Conservation (phyloP, 2,113 vertebrate species). For the Cercopithecus mona region DNA sequence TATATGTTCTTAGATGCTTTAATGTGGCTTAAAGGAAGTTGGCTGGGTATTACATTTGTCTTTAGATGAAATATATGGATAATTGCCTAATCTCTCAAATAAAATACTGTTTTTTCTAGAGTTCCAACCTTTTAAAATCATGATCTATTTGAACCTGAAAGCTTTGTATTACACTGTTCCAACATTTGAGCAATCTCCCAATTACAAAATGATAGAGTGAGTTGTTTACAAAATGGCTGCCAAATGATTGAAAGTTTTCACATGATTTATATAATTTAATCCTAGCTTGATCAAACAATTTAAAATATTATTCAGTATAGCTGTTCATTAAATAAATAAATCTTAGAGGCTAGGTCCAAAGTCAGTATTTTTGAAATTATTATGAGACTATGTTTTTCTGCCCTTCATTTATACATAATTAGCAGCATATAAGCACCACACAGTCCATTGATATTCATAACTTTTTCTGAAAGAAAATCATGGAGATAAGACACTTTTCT, state of each 20-base stretch:
- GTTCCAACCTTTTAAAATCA: not conserved
- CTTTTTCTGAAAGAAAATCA: not conserved
- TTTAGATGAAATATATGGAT: not conserved
- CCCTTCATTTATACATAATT: not conserved
- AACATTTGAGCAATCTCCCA: not conserved
- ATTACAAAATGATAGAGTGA: not conserved
- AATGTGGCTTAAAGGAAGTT: not conserved
- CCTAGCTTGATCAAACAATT: not conserved
- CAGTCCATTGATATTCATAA: not conserved
- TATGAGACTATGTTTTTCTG: not conserved
- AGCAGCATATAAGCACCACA: not conserved
- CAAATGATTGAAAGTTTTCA: not conserved
- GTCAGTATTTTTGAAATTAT: not conserved
- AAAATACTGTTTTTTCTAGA: not conserved
- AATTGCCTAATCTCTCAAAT: not conserved
- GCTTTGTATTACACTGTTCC: not conserved
- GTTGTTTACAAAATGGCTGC: not conserved
- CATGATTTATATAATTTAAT: not conserved
- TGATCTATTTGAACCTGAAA: not conserved
- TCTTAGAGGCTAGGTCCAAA: not conserved
- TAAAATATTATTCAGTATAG: not conserved
- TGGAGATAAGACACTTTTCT: not conserved
- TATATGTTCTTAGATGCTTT: not conserved
- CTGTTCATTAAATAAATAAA: not conserved
- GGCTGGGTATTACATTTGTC: not conserved